Evolutionary conservation across 1,140 invertebrate species (phyloP), one percentile per base, ranked within the genome.

Genomic region (Steinernema khuongi): DNA sequence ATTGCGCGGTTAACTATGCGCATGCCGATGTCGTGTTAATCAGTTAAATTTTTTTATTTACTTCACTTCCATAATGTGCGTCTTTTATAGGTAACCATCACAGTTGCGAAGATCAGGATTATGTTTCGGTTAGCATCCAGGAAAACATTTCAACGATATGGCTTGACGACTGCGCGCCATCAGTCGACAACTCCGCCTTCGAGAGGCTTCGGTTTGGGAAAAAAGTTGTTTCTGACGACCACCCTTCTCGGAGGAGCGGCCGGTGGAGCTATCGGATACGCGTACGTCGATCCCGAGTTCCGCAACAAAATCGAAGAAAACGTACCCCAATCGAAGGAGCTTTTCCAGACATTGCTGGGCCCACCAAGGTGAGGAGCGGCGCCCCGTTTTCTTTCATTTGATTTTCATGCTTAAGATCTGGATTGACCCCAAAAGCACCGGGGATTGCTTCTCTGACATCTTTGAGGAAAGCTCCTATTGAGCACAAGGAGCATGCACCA

Each of bases 241-340:
- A 41, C 36, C n/a, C 36, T 41, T 41, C 7, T 41, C n/a, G 36
- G 36, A 11, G 36, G 36, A 41, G 36, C 36, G n/a, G 70, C 73
- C 14, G 71, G 68, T 31, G 76, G 76, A 4, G 76, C 74, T 43
- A 69, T 77, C n/a, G 76, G 76, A 41, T 77, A 77, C 36, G 74
- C 76, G 4, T 77, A 77, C 50, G 76, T 77, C 18, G 76, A 77
- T 32, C 76, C 76, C 4, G 76, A 77, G 60, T 77, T 77, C 70
- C 29, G 76, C n/a, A 30, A 74, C 31, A 74, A 77, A 31, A 72
- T 74, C n/a, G 29, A 36, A 36, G 36, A 41, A 11, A 41, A 7
- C n/a, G 36, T 41, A 11, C 36, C 36, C n/a, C 36, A 41, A 41
- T 41, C 36, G 7, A 41, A 41, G n/a, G 36, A 41, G 36, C 36